These are phyloP conservation scores for Ectemnius continuus DNA, from an alignment of 2,888 invertebrate genomes.

Conservation along the genomic window DNA sequence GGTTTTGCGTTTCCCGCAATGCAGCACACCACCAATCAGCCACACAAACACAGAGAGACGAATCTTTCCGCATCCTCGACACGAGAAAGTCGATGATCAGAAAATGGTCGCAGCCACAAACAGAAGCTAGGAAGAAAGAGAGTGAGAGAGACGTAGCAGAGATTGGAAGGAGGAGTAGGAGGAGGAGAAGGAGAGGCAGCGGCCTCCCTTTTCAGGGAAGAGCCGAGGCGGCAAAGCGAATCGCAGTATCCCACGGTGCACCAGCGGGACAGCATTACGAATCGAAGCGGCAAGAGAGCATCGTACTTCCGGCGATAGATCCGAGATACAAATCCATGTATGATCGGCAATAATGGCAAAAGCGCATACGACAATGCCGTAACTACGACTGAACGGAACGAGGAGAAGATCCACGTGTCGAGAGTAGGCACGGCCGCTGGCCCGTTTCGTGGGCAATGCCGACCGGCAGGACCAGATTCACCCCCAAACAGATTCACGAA, in stretches of 20 bases:
- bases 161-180: not conserved
- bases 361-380: slow-evolving; percentile 39
- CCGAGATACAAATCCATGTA: slow-evolving; percentile 35
- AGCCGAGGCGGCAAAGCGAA: slow-evolving; percentile 5
- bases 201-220: slow-evolving; percentile 11
- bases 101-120: not conserved
- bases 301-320: slow-evolving; percentile 59
- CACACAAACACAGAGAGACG: not conserved
- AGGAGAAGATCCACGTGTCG: slow-evolving; percentile 62
- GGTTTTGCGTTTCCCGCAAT: slow-evolving; percentile 41
- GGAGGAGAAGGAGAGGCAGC: not conserved
- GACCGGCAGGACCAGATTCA: slow-evolving; percentile 50
- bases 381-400: slow-evolving; percentile 42
- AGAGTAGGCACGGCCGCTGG: slow-evolving; percentile 65
- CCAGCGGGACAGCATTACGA: slow-evolving; percentile 55
- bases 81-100: not conserved
- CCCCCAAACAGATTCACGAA: not conserved
- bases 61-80: slow-evolving; percentile 4
- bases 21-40: not conserved
- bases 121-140: not conserved
- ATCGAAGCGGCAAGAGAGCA: slow-evolving; percentile 52
- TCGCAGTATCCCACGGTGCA: slow-evolving; percentile 27
- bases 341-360: slow-evolving; percentile 16
- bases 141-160: not conserved
- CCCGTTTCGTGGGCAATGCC: slow-evolving; percentile 62